These are phyloP conservation scores for Eurytoma californica DNA, from an alignment of 2,888 invertebrate species.

Conservation along the genomic window DNA sequence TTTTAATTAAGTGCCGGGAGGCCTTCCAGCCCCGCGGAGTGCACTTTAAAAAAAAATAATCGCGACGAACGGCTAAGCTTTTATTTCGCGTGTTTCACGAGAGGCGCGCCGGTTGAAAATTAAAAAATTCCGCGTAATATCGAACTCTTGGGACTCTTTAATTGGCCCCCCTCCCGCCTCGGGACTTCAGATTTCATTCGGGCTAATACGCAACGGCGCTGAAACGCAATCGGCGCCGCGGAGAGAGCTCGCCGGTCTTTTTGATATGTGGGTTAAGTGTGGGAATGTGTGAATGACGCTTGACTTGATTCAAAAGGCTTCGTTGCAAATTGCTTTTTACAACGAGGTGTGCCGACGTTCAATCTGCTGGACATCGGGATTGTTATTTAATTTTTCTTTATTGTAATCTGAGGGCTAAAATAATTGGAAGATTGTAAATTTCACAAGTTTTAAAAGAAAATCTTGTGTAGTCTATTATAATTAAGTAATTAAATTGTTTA, in stretches of 20 bases:
- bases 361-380: not conserved
- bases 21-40: too few species aligned
- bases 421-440: too few species aligned
- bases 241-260: too few species aligned
- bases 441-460: too few species aligned
- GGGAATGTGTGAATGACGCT: not conserved
- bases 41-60: constrained; percentile 34
- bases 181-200: constrained; percentile 12
- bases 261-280: constrained; percentile 8
- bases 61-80: not conserved
- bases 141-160: constrained; percentile 28
- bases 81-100: not conserved
- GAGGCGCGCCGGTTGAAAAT: constrained; percentile 7
- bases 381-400: not conserved
- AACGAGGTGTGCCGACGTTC: too few species aligned
- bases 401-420: not conserved
- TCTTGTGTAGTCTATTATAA: too few species aligned
- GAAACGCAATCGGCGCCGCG: constrained; percentile 1
- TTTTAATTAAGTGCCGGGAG: constrained; percentile 40
- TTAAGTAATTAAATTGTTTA: too few species aligned
- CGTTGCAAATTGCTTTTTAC: not conserved
- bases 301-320: not conserved
- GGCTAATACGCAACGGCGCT: constrained; percentile 9
- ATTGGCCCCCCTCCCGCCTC: not conserved
- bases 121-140: constrained; percentile 35